A percentile compares a stretch with the other conserved stretches of the same genome.
These are phyloP conservation scores for Ostrea edulis DNA, from an alignment of 1,140 invertebrate species.

Conservation along the genomic window DNA sequence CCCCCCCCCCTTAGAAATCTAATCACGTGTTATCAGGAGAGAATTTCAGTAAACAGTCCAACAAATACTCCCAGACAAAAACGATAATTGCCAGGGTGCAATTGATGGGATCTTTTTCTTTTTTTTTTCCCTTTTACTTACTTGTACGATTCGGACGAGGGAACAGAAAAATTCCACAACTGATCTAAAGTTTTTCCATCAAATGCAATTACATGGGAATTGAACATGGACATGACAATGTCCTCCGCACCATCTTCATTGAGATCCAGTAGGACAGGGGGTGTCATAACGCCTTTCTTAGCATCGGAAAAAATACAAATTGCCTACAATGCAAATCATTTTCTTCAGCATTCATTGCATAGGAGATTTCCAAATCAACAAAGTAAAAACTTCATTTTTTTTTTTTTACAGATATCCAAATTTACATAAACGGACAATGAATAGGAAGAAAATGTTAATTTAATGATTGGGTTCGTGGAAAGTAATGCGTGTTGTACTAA, in stretches of 20 bases:
- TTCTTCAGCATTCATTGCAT: not conserved
- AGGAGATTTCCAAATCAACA: not conserved
- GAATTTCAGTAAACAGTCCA: too few species aligned
- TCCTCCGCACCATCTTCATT: slow-evolving; percentile 87
- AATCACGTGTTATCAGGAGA: too few species aligned
- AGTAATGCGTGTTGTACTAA: too few species aligned
- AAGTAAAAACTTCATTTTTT: not conserved
- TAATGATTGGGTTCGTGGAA: too few species aligned
- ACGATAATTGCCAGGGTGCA: too few species aligned
- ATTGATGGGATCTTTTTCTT: slow-evolving; percentile 30
- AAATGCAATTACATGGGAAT: slow-evolving; percentile 87
- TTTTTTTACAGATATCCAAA: too few species aligned
- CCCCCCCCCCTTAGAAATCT: too few species aligned
- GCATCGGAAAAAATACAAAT: slow-evolving; percentile 12
- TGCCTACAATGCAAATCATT: slow-evolving; percentile 1
- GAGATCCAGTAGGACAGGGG: slow-evolving; percentile 88
- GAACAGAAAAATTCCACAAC: slow-evolving; percentile 87
- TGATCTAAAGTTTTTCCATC: slow-evolving; percentile 85
- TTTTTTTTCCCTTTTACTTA: too few species aligned
- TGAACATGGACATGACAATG: slow-evolving; percentile 87
- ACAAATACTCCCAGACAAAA: too few species aligned
- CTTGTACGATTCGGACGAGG: slow-evolving; percentile 82
- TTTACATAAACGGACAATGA: too few species aligned
- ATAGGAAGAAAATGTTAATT: too few species aligned
- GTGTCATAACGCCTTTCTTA: slow-evolving; percentile 79